These are phyloP conservation scores for Megalops cyprinoides DNA, from an alignment of 2,797 vertebrate species.

Conservation along the genomic window DNA sequence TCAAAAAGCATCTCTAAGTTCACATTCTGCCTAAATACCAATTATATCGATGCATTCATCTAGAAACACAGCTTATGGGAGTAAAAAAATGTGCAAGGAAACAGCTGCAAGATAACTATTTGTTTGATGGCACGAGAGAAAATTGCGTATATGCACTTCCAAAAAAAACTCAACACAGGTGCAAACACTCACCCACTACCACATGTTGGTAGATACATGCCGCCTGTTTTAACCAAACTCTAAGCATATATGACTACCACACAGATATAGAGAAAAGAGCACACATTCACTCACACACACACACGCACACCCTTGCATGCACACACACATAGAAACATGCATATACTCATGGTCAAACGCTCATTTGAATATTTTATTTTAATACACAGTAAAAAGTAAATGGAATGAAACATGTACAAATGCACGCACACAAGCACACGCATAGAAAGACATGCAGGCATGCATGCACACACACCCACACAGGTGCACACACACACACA, in stretches of 20 bases:
- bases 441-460: background rate
- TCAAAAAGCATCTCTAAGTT: slow-evolving; percentile 30
- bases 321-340: slow-evolving; percentile 6
- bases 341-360: slow-evolving; percentile 5
- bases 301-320: slow-evolving; percentile 27
- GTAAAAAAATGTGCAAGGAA: slow-evolving; percentile 25
- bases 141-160: background rate
- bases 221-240: slow-evolving; percentile 11
- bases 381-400: background rate
- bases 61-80: slow-evolving; percentile 40
- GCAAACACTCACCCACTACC: slow-evolving; percentile 13
- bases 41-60: slow-evolving; percentile 52
- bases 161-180: slow-evolving; percentile 18
- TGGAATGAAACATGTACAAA: slow-evolving; percentile 34
- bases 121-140: background rate
- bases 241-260: slow-evolving; percentile 32
- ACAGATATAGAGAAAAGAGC: slow-evolving; percentile 68
- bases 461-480: background rate
- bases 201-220: slow-evolving; percentile 3
- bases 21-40: slow-evolving; percentile 27
- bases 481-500: background rate
- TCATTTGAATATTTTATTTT: no score
- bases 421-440: slow-evolving; percentile 20
- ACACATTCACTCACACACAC: slow-evolving; percentile 53
- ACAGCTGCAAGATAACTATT: slow-evolving; percentile 27